Conservation (phyloP, 2,113 vertebrate species). For the Gila orcuttii region DNA sequence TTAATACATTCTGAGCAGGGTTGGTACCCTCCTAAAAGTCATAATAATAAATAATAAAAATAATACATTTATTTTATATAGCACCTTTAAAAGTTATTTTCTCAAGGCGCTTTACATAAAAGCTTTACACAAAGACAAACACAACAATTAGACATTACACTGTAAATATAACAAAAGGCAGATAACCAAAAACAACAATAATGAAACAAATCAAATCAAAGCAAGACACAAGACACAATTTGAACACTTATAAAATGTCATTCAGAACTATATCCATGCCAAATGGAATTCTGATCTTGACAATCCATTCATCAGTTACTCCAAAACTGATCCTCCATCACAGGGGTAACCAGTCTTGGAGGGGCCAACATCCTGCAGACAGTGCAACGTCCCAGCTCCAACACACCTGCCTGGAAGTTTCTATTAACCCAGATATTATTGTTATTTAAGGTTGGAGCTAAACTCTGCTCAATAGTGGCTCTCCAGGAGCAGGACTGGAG, state of each 20-base stretch:
- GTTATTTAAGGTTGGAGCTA: neutral
- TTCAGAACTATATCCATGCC: neutral
- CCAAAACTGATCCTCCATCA: neutral
- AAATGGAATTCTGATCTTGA: neutral
- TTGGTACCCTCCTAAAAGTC: neutral
- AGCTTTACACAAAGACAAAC: no score
- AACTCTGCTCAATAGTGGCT: neutral
- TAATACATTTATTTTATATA: no score
- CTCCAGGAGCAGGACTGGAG: neutral
- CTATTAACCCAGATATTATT: neutral
- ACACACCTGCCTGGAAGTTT: neutral
- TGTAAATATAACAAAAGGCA: no score
- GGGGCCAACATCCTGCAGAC: neutral
- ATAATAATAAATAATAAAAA: neutral
- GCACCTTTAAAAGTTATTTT: no score
- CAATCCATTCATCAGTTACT: neutral
- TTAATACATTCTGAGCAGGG: neutral
- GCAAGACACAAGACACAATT: neutral
- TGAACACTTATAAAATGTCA: neutral
- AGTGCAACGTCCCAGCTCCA: neutral
- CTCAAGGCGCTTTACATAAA: no score
- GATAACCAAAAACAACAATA: no score
- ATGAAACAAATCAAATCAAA: no score
- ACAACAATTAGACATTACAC: no score
- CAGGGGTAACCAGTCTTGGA: neutral